Base-by-base conservation (phyloP, 1,140 invertebrate genomes). In the Araneus ventricosus region DNA sequence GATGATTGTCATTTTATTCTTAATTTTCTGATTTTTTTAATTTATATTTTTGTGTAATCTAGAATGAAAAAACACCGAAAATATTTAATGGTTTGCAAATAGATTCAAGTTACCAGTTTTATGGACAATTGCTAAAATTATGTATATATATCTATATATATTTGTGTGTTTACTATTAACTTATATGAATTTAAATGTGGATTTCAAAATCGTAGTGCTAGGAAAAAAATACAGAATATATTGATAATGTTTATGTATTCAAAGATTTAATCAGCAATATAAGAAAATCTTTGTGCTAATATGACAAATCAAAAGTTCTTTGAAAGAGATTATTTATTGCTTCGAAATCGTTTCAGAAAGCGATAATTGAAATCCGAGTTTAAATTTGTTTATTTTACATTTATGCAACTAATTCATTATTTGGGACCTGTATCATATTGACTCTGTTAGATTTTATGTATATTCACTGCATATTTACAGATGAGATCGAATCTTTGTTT, bases 161-260 rank as follows among this genome's bases (percentile, higher is more conserved):
- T 75, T 30, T 75, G 70, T 75, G 70, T 75, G 70, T 75, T 75
- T 75, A 75, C 30, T 75, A 34, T 75, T 67, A 67, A 67, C 63
- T 5, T 75, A 34, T 63, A 63, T n/a, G n/a, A 63, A 63, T 63
- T 52, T 52, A 67, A 67, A 27, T 75, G 70, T 75, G 30, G 20
- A 37, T 75, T 75, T 75, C 30, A 20, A 75, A 75, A 75, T 75
- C 70, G 20, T 75, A 75, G 34, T 20, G 4, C 5, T 37, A 75
- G 30, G n/a, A 30, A 30, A 75, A 37, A 20, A 34, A 75, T 70
- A 4, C 30, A 34, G 34, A 75, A 37, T 75, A 30, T 37, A 75
- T 34, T 34, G 22, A 70, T 70, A 30, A 75, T 34, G 70, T 75
- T 75, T 27, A 30, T 75, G 34, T 34, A 75, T 75, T 75, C 30